Percentiles rank a stretch among this genome's conserved stretches.
Evolutionary conservation across 2,113 vertebrate genomes (phyloP).

Genomic region (Barnardius zonarius): DNA sequence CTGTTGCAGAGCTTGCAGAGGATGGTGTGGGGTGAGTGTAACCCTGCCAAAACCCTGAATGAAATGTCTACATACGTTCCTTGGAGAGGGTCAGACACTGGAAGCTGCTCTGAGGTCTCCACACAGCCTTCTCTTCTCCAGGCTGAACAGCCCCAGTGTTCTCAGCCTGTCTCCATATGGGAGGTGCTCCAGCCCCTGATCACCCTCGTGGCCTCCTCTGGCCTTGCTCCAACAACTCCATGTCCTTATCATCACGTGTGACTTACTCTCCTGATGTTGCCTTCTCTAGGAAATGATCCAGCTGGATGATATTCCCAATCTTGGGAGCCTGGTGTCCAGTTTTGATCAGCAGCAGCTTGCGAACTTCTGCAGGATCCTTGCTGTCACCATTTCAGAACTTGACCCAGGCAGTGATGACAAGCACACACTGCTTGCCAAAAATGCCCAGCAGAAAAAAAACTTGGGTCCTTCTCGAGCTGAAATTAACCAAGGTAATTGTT

Average conservation of each 20-base stretch:
- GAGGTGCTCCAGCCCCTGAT: not conserved
- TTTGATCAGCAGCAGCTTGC: conserved; percentile 98
- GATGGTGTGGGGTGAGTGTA: not conserved
- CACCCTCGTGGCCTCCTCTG: not conserved
- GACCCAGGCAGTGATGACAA: conserved; percentile 97
- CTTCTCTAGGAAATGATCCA: conserved; percentile 92
- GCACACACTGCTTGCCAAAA: conserved; percentile 94
- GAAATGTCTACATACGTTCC: not conserved
- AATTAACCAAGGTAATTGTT: conserved; percentile 89
- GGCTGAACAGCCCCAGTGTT: not conserved
- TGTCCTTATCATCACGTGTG: not conserved
- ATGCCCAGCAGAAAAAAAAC: conserved; percentile 92
- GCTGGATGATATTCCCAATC: conserved; percentile 93
- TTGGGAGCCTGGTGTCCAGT: conserved; percentile 90
- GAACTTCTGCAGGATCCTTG: conserved; percentile 98
- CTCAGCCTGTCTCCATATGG: not conserved
- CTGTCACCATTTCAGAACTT: conserved; percentile 96
- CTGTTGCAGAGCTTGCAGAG: not conserved
- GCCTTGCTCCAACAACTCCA: not conserved
- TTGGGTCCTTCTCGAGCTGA: conserved; percentile 90
- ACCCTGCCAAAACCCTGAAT: not conserved
- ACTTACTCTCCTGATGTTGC: not conserved
- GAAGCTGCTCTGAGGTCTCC: not conserved
- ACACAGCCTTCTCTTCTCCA: not conserved
- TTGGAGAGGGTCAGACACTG: not conserved